Evolutionary conservation across 2,113 vertebrate species (phyloP).

Genomic region (Ciconia maguari): DNA sequence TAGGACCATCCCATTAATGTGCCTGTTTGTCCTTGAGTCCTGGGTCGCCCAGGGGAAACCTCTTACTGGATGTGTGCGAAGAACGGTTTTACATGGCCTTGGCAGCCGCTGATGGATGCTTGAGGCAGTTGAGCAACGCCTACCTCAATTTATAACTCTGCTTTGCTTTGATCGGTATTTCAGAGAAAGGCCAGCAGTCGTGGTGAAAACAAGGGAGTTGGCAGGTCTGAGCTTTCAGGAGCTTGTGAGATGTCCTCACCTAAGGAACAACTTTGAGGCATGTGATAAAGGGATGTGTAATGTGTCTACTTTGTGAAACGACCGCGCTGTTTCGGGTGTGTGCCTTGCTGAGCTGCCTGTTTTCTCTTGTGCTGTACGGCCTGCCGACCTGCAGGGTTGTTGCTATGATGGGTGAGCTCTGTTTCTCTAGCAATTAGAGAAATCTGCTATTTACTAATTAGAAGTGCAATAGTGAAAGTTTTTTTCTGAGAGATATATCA

Average conservation of each 20-base stretch:
- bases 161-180: not conserved
- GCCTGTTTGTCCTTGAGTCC: not conserved
- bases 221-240: not conserved
- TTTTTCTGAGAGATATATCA: not conserved
- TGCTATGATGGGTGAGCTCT: not conserved
- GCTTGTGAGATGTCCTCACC: not conserved
- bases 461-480: not conserved
- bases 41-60: not conserved
- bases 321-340: not conserved
- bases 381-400: not conserved
- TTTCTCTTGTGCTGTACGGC: not conserved
- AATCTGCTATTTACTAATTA: not conserved
- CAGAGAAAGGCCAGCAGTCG: not conserved
- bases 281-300: not conserved
- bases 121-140: not conserved
- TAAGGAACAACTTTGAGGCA: not conserved
- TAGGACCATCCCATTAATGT: not conserved
- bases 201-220: not conserved
- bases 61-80: not conserved
- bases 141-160: not conserved
- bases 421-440: not conserved
- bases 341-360: not conserved
- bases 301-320: not conserved
- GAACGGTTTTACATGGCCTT: not conserved
- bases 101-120: accelerated